Evolutionary conservation across 2,888 invertebrate species (phyloP), one percentile per base, ranked within the genome.

Genomic region (Rhorus exstirpatorius): DNA sequence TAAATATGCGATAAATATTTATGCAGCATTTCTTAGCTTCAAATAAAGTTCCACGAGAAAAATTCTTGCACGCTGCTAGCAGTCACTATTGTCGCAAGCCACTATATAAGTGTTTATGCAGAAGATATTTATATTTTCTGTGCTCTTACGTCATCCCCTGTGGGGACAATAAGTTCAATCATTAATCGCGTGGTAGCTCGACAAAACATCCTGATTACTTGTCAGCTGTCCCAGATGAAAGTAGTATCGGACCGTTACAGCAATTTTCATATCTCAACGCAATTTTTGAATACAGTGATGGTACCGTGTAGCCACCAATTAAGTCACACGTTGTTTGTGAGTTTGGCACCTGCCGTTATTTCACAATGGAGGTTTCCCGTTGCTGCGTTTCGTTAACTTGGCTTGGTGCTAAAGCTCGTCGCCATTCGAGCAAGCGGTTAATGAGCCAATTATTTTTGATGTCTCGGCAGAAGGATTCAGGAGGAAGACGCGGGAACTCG

Each of bases 361-460:
- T 63, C 24, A 65, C 26, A 17, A 38, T 6, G 44, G 19, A 51
- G 10, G 19, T 61, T 63, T 51, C 51, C 38, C 61, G 19, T 14
- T 14, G 51, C 53, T 31, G 51, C 41, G 31, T 19, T 24, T 53
- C 26, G 12, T 26, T 51, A 41, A 38, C 21, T 17, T 74, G 41
- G 14, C 35, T 41, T 46, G 19, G 35, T 3, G 6, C 35, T 19
- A n/a, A 31, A 19, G 60, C 53, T 41, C n/a, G 41, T 44, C 24
- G 65, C 41, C n/a, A 35, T 58, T 41, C 41, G 38, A 55, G 78
- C 71, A 35, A 72, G 55, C 26, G 26, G 38, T 67, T 72, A 60
- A 79, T 44, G 65, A 79, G 72, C 65, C 72, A 72, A 79, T 79
- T 71, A 71, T 46, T 72, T 65, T 63, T 65, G 12, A 60, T 58